A percentile compares a stretch with the other conserved stretches of the same genome.
phyloP scores from a whole-genome alignment of 2,888 invertebrate species.

The Cantharis rufa region DNA sequence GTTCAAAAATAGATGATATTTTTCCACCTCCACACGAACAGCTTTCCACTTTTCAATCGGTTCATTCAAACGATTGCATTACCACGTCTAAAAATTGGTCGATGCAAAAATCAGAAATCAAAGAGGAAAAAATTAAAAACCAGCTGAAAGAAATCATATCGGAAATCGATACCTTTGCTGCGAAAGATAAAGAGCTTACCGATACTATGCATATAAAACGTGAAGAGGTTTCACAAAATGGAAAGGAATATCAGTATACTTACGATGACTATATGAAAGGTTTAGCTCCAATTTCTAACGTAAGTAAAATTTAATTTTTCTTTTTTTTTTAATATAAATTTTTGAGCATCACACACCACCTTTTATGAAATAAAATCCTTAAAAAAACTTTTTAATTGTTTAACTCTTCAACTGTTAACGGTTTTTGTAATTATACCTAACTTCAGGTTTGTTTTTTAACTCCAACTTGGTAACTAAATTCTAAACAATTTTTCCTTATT shows the following conservation, averaged over 20 bases:
- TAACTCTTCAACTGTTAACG: too few species aligned
- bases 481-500: too few species aligned
- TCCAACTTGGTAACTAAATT: too few species aligned
- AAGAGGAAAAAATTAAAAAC: conserved; percentile 61
- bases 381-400: too few species aligned
- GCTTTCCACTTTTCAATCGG: neutral
- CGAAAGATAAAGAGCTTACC: conserved; percentile 52
- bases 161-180: conserved; percentile 63
- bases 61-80: neutral
- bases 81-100: neutral
- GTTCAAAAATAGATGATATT: neutral
- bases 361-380: too few species aligned
- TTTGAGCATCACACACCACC: too few species aligned
- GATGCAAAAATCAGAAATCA: conserved; percentile 49
- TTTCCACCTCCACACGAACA: neutral
- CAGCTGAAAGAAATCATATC: conserved; percentile 65
- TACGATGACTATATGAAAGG: conserved; percentile 30
- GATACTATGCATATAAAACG: conserved; percentile 22
- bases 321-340: too few species aligned
- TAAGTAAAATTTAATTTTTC: neutral
- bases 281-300: neutral
- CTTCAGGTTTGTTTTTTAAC: too few species aligned
- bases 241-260: conserved; percentile 30
- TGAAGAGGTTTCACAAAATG: conserved; percentile 4
- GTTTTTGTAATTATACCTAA: too few species aligned